A percentile compares a stretch with the other conserved stretches of the same genome.
Conservation (phyloP, 2,888 invertebrate genomes). For the Torymus auratus region DNA sequence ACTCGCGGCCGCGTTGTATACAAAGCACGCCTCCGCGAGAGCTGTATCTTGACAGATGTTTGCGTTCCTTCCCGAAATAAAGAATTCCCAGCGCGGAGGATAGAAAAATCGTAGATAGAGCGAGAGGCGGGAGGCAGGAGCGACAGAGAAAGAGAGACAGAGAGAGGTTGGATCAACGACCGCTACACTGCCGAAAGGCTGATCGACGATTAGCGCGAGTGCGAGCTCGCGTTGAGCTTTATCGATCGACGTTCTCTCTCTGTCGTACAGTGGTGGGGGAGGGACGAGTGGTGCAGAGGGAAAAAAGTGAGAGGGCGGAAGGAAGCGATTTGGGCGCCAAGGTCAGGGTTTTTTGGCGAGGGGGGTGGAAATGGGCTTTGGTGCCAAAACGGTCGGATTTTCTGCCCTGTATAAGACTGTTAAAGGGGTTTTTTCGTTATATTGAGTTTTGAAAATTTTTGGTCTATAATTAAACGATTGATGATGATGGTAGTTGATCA, state of each 20-base stretch:
- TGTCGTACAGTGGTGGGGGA: not conserved
- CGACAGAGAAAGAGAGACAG: not conserved
- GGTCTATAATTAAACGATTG: too few species aligned
- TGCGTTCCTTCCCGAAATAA: constrained; percentile 60
- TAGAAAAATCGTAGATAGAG: constrained; percentile 21
- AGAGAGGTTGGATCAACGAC: not conserved
- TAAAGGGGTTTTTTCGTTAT: too few species aligned
- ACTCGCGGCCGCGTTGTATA: constrained; percentile 42
- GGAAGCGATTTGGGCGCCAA: constrained; percentile 1
- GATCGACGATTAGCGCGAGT: constrained; percentile 35
- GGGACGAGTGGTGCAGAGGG: not conserved
- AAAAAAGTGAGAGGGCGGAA: not conserved
- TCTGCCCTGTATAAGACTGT: not conserved
- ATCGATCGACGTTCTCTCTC: constrained; percentile 23
- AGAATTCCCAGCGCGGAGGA: constrained; percentile 52
- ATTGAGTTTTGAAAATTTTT: too few species aligned
- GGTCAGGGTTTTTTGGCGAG: constrained; percentile 26
- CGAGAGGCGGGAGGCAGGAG: not conserved
- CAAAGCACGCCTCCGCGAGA: constrained; percentile 49
- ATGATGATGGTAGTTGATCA: too few species aligned
- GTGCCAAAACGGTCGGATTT: constrained; percentile 15
- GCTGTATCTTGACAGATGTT: constrained; percentile 59
- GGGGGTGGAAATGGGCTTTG: too few species aligned
- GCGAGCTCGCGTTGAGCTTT: not conserved
- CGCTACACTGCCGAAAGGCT: not conserved